Conservation (phyloP, 1,140 invertebrate genomes). For the Drosophila bipectinata region DNA sequence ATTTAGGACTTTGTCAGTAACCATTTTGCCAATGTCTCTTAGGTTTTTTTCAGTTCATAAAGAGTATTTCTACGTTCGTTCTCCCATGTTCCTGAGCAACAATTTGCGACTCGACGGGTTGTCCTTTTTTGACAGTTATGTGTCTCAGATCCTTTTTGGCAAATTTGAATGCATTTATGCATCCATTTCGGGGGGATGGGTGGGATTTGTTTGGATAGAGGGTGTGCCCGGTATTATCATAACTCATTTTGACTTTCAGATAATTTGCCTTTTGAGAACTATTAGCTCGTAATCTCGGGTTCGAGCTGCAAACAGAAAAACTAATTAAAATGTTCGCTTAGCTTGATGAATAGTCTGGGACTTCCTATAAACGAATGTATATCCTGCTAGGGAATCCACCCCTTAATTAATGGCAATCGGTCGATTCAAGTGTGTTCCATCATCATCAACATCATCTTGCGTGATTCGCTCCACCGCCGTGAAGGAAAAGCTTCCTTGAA, state of each 20-base stretch:
- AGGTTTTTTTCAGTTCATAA: neutral
- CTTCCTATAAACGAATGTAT: slow-evolving; percentile 26
- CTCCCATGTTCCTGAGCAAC: neutral
- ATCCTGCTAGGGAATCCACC: slow-evolving; percentile 51
- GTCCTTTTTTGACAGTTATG: slow-evolving; percentile 50
- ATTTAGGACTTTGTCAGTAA: neutral
- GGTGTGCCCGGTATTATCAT: slow-evolving; percentile 31
- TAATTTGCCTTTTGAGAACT: slow-evolving; percentile 46
- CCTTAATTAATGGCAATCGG: slow-evolving; percentile 69
- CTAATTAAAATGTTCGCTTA: slow-evolving; percentile 69
- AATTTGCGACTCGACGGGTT: slow-evolving; percentile 58
- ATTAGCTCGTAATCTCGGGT: slow-evolving; percentile 49
- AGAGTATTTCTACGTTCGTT: slow-evolving; percentile 24
- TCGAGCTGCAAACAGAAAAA: slow-evolving; percentile 49
- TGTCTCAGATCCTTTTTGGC: slow-evolving; percentile 35
- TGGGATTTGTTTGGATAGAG: slow-evolving; percentile 33
- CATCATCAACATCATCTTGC: slow-evolving; percentile 62
- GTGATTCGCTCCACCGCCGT: slow-evolving; percentile 63
- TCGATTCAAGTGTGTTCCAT: slow-evolving; percentile 46
- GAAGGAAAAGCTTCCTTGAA: slow-evolving; percentile 16
- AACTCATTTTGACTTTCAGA: slow-evolving; percentile 17
- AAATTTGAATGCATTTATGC: slow-evolving; percentile 38
- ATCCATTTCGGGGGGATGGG: slow-evolving; percentile 4
- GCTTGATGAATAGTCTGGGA: slow-evolving; percentile 70
- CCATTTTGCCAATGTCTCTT: no score